Evolutionary conservation across 2,888 invertebrate genomes (phyloP), one percentile per base, ranked within the genome.

Genomic region (Hirtodrosophila alboralis): DNA sequence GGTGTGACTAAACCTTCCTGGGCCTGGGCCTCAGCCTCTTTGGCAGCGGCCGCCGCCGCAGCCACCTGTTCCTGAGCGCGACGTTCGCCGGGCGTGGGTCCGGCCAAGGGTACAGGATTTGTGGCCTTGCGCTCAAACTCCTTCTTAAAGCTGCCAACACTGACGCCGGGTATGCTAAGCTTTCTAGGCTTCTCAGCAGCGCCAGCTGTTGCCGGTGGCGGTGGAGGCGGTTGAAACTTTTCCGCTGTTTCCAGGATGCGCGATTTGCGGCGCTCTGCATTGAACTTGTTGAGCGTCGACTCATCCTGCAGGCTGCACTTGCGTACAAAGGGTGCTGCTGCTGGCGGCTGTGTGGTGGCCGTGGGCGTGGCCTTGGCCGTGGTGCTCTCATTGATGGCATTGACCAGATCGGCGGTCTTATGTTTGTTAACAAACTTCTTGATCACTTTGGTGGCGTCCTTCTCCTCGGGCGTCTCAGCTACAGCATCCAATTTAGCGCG

Each of bases 121-220:
- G 94, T 95, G 0, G 95, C 95, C 89, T 95, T 94, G 48, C 95
- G 92, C 89, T 97, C 96, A 86, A 96, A 97, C 79, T 95, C 96
- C 80, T 95, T 95, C 78, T 96, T 96, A 75, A 95, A 96, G 87
- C 95, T 96, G 47, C 95, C 96, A 1, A 97, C 96, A 88, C 95
- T 96, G 10, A 96, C 95, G 26, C 93, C 93, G 23, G 96, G 95
- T 86, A 96, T 95, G 69, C 95, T 93, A 44, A 96, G 92, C 90
- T 96, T 96, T 90, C 95, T 96, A 27, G 94, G 94, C 87, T 95
- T 95, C 41, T 92, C 92, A 0, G 63, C 48, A 1, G 41, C 48
- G 1, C 10, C 41, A 10, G 57, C 10, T 1, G 53, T 18, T 5
- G 52, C 16, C 14, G 62, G 63, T 23, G 66, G 68, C 5, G 86